Evolutionary conservation across 2,113 vertebrate genomes (phyloP), one percentile per base, ranked within the genome.

Genomic region (Amblyornis subalaris): DNA sequence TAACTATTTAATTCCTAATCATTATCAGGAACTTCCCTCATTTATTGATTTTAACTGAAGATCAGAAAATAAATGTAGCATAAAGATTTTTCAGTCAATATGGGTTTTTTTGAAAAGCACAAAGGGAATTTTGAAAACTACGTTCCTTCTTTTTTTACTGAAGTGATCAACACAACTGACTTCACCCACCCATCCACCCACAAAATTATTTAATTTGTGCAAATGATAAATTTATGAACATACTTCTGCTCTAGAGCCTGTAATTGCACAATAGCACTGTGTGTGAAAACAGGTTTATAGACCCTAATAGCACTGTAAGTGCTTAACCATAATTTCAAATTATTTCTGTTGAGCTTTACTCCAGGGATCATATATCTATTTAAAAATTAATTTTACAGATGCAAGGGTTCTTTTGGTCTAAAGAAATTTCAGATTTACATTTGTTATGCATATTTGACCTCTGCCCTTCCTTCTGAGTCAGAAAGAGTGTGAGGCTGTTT

Each of bases 371-470:
- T 87, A 85, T 93, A 96, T 85, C 82, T 97, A 76, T 97, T 97
- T 98, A 97, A 97, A 98, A 98, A 96, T 96, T 62, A 96, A 96
- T 97, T 97, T 94, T 93, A 96, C 83, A 97, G 89, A 95, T 97
- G 97, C 81, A 96, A 98, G 94, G 58, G 25, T 2, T 61, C 94
- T 96, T 97, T 96, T 94, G 53, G 95, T 97, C 85, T 98, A 95
- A 98, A 97, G 35, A 96, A 93, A 94, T 85, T 91, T 15, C 50
- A 90, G 87, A 93, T 97, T 97, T 77, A 91, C 84, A 96, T 96
- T 98, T 29, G 38, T 93, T 80, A 92, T 86, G 87, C 93, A 91
- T 97, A 61, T 66, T 95, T 97, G 93, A 96, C 92, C 95, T 97
- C 53, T 97, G 73, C 26, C 58, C 50, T 89, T 94, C 58, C 55